Evolutionary conservation across 1,140 invertebrate genomes (phyloP).

Genomic region (Drosophila quadrilineata): DNA sequence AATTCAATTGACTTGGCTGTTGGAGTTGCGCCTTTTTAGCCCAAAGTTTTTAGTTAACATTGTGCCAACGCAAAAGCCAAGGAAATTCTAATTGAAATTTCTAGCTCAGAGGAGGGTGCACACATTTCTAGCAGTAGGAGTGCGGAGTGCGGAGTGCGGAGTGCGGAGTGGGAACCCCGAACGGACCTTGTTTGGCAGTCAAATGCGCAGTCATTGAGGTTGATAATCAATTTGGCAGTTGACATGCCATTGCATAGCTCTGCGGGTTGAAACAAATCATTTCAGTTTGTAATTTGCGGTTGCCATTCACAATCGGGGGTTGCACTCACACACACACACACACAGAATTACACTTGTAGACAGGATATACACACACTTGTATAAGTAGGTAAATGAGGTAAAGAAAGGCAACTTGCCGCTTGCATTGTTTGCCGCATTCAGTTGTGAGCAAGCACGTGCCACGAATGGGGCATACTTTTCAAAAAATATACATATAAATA

Average conservation of each 20-base stretch:
- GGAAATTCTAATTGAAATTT: constrained; percentile 61
- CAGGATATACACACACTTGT: too few relatives aligned
- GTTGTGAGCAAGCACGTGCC: too few relatives aligned
- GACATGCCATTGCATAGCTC: constrained; percentile 45
- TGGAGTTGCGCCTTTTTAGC: not conserved
- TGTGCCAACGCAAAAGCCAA: constrained; percentile 17
- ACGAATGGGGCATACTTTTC: too few relatives aligned
- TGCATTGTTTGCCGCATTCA: too few relatives aligned
- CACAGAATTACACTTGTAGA: not conserved
- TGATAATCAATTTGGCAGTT: constrained; percentile 74
- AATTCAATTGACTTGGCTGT: constrained; percentile 43
- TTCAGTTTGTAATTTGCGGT: constrained; percentile 58
- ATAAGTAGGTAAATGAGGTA: too few relatives aligned
- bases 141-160: not conserved
- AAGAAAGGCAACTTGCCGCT: too few relatives aligned
- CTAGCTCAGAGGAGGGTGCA: constrained; percentile 36
- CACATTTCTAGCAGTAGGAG: not conserved
- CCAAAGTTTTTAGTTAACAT: constrained; percentile 39
- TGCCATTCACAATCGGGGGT: not conserved
- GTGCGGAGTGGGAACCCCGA: not conserved
- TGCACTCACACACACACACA: constrained; percentile 6
- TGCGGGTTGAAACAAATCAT: constrained; percentile 63
- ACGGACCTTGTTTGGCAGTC: constrained; percentile 34
- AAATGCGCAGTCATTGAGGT: constrained; percentile 54
- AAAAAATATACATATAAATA: too few relatives aligned